phyloP scores from a whole-genome alignment of 2,888 invertebrate species.

The Linyphia triangularis region DNA sequence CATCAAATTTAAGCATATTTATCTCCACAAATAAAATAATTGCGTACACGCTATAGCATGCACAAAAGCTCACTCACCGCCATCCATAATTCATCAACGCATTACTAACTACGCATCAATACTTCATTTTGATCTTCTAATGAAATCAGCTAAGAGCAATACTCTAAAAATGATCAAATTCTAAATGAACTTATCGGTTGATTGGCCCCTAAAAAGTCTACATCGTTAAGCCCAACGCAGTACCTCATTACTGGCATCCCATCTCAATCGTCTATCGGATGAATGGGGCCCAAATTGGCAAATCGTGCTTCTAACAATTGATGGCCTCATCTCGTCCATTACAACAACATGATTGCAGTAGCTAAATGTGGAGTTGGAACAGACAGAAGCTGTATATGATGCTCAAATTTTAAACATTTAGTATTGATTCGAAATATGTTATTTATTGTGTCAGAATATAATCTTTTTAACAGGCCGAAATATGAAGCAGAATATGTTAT shows the following conservation, averaged over 20 bases:
- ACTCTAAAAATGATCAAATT: background rate
- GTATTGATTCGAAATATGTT: no score
- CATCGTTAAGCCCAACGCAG: constrained; percentile 18
- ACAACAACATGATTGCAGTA: background rate
- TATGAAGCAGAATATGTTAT: no score
- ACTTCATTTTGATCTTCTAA: background rate
- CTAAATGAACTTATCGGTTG: background rate
- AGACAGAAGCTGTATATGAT: no score
- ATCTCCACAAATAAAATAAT: background rate
- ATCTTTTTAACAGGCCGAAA: no score
- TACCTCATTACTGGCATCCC: constrained; percentile 21
- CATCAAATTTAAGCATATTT: no score
- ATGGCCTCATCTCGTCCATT: constrained; percentile 28
- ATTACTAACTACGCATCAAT: no score
- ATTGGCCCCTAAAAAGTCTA: constrained; percentile 32
- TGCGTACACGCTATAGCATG: background rate
- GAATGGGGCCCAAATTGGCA: constrained; percentile 29
- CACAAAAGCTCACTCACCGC: background rate
- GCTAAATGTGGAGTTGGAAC: no score
- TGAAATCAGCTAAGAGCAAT: constrained; percentile 7
- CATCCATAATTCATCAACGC: background rate
- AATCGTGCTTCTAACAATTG: constrained; percentile 32
- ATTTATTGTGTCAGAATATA: no score
- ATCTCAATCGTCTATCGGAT: constrained; percentile 43
- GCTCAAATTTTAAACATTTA: no score